A percentile compares a stretch with the other conserved stretches of the same genome.
Conservation (phyloP, 2,888 invertebrate genomes). For the Drosophila tripunctata region DNA sequence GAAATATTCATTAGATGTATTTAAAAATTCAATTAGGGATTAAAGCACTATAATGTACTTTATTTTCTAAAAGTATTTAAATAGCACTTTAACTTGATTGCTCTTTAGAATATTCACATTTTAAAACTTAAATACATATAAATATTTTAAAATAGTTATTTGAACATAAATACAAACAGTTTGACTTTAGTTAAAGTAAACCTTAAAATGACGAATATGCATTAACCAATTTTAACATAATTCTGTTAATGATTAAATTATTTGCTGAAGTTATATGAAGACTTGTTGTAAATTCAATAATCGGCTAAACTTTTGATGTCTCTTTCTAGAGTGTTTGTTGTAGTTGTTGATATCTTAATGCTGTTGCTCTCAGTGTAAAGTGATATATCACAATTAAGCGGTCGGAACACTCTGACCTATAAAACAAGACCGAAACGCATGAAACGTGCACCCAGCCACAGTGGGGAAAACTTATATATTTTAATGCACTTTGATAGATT, state of each 20-base stretch:
- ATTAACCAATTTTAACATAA: not conserved
- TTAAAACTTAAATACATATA: not conserved
- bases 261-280: not conserved
- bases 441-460: slow-evolving; percentile 33
- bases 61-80: too few relatives aligned
- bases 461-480: slow-evolving; percentile 32
- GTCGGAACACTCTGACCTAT: slow-evolving; percentile 63
- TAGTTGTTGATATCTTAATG: slow-evolving; percentile 39
- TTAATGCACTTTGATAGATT: slow-evolving; percentile 76
- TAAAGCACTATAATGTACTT: too few relatives aligned
- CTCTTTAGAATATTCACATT: too few relatives aligned
- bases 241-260: not conserved
- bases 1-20: too few relatives aligned
- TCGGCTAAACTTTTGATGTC: slow-evolving; percentile 28
- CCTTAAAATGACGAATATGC: too few relatives aligned
- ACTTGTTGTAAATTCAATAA: not conserved
- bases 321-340: not conserved
- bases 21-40: too few relatives aligned
- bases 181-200: too few relatives aligned
- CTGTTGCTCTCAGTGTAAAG: slow-evolving; percentile 31
- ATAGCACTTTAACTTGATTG: too few relatives aligned
- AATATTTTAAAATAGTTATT: too few relatives aligned
- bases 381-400: slow-evolving; percentile 76
- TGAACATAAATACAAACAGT: too few relatives aligned
- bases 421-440: slow-evolving; percentile 29